These are phyloP conservation scores for Phorcus lineatus DNA, from an alignment of 2,888 invertebrate genomes.

Conservation along the genomic window DNA sequence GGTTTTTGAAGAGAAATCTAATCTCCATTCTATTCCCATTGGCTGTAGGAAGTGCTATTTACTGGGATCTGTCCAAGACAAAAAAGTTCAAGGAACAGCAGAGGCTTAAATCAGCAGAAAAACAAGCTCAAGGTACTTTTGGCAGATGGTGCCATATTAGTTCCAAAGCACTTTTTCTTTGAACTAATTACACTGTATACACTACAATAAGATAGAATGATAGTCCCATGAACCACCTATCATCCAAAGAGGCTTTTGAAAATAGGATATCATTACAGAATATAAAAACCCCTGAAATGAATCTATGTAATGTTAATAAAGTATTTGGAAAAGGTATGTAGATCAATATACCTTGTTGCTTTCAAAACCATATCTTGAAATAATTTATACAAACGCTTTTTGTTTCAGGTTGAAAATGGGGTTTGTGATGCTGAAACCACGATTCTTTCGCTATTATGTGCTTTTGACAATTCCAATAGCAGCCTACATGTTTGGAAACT, in stretches of 20 bases:
- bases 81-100: slow-evolving; percentile 34
- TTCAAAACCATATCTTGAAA: background rate
- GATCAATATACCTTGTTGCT: background rate
- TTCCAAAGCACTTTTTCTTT: background rate
- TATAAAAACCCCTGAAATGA: too few relatives aligned
- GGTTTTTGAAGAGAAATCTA: slow-evolving; percentile 31
- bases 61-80: slow-evolving; percentile 36
- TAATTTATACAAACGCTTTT: background rate
- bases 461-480: slow-evolving; percentile 33
- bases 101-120: background rate
- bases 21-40: slow-evolving; percentile 35
- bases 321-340: too few relatives aligned
- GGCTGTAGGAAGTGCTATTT: slow-evolving; percentile 27
- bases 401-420: slow-evolving; percentile 28
- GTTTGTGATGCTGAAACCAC: background rate
- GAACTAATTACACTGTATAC: too few relatives aligned
- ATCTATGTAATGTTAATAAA: too few relatives aligned
- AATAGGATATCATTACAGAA: too few relatives aligned
- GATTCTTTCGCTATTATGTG: background rate
- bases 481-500: slow-evolving; percentile 55
- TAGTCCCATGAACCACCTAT: too few relatives aligned
- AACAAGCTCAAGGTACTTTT: background rate
- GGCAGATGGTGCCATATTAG: background rate
- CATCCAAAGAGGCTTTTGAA: too few relatives aligned
- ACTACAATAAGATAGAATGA: too few relatives aligned